Evolutionary conservation across 1,140 invertebrate genomes (phyloP).

Genomic region (Manduca sexta): DNA sequence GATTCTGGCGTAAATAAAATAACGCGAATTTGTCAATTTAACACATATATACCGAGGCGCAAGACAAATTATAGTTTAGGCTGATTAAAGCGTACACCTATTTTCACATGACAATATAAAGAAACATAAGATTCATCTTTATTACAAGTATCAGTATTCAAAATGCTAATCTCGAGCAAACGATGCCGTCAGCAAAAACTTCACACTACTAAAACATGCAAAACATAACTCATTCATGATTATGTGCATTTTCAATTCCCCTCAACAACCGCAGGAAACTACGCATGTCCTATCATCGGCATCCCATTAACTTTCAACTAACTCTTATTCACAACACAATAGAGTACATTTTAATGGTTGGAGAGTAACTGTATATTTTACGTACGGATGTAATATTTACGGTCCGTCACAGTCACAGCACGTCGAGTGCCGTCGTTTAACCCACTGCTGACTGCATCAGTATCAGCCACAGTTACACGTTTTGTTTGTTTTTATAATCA

Average conservation of each 20-base stretch:
- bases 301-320: constrained; percentile 21
- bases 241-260: constrained; percentile 32
- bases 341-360: constrained; percentile 31
- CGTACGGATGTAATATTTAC: constrained; percentile 44
- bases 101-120: neutral
- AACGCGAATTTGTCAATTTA: no score
- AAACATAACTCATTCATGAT: constrained; percentile 14
- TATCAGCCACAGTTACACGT: constrained; percentile 34
- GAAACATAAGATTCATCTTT: neutral
- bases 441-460: constrained; percentile 36
- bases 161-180: no score
- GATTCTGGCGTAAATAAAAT: no score
- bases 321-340: constrained; percentile 20
- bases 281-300: constrained; percentile 47
- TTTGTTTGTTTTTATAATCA: constrained; percentile 59
- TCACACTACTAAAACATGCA: neutral
- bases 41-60: no score
- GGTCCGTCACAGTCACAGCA: constrained; percentile 44
- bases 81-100: no score
- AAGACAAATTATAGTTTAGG: no score
- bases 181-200: no score
- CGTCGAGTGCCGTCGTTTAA: constrained; percentile 26
- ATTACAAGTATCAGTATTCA: neutral
- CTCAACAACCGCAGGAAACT: constrained; percentile 46
- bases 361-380: constrained; percentile 34